Base-by-base conservation (phyloP, 2,888 invertebrate species). In the Ectemnius lituratus region DNA sequence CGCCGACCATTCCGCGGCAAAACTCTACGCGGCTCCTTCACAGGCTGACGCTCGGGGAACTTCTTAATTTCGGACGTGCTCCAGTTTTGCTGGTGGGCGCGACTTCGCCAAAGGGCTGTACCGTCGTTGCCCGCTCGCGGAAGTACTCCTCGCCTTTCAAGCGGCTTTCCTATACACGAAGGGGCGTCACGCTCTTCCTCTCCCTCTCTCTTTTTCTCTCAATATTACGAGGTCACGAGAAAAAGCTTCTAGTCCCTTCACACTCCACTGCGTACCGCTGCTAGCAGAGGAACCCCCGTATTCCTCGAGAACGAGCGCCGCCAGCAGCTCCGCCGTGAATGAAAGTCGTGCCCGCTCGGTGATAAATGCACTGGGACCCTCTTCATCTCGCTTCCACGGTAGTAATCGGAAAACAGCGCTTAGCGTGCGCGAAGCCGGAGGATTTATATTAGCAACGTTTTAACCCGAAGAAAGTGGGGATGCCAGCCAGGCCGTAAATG, bases 41-140 rank as follows among this genome's bases (percentile, higher is more conserved):
- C 23, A 23, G 23, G 23, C 23, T 23, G 23, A 23, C 23, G 23
- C 23, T 23, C 23, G 23, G 3, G 23, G 23, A 81, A 81, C 81
- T 81, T 81, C 67, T 73, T 76, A 81, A 81, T 81, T 78, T 75
- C 79, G 56, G 75, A 70, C 66, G 75, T 78, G 81, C 63, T 81
- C 81, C 70, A 81, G 71, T 81, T 81, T 78, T 56, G 66, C 14
- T 11, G 47, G 47, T 23, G 47, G 69, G 62, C 56, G 68, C 62
- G 63, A 62, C 23, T 47, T 4, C 14, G 49, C 37, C 14, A 49
- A 37, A 37, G 37, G 37, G 52, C 52, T 52, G 37, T 37, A 70
- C 60, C 60, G 47, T 65, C 58, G 47, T 47, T n/a, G 47, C 47
- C n/a, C 2, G 11, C 47, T 47, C 47, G 47, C 47, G 47, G n/a